Evolutionary conservation across 2,888 invertebrate species (phyloP), one percentile per base, ranked within the genome.

Genomic region (Xanthorhoe designata): DNA sequence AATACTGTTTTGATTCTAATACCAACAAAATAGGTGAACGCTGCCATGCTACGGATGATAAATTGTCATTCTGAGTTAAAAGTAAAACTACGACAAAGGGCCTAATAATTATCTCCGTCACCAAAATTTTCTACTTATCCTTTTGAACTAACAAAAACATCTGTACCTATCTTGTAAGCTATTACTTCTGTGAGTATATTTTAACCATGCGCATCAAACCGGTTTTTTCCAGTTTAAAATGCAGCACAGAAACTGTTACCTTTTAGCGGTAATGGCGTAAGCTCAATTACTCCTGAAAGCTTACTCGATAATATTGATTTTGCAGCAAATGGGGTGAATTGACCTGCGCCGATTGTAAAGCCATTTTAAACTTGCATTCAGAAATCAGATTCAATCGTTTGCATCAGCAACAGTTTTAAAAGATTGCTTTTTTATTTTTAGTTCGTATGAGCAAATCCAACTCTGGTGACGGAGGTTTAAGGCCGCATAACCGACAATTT

Each of bases 311-410:
- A 55, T 74, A 75, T 75, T 73, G 74, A 75, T 75, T 74, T 64
- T 70, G 71, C 73, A 68, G 70, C 62, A 72, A 75, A 75, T 74
- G 74, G 74, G 69, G 73, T 74, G 75, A 56, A 75, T 68, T 73
- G 72, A 75, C 73, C 74, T 64, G 66, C 32, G 62, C 50, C 54
- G 66, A 62, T 55, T 66, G 66, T 59, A 66, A 62, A 66, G 50
- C 66, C 19, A 59, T 62, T 66, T 62, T 51, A 62, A 51, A 66
- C 58, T 55, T 58, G 61, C 61, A 66, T 62, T 53, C 18, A 51
- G 13, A 24, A 64, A 50, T 59, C 55, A 45, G 45, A 60, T 56
- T 65, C 32, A 61, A 54, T 61, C 38, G 42, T 19, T 19, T 24
- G 19, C 8, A 42, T 42, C 38, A 42, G 38, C 38, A 42, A 13